Conservation (phyloP, 2,113 vertebrate genomes). For the Nyctereutes procyonoides region DNA sequence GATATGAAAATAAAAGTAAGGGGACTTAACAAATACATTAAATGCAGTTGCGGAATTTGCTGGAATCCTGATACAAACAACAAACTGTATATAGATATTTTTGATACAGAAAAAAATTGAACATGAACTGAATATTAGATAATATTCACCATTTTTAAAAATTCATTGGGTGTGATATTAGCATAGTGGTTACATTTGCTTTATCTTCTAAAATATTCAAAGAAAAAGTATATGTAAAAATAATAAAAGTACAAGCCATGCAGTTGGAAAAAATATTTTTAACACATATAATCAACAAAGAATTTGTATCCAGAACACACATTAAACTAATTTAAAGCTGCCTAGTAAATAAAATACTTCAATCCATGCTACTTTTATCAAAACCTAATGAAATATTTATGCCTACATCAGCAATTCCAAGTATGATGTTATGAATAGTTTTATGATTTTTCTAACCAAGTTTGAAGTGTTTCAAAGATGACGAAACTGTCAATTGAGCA, state of each 20-base stretch:
- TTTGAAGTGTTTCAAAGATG: constrained; percentile 6
- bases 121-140: background rate
- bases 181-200: background rate
- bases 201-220: background rate
- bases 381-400: background rate
- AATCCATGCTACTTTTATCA: background rate
- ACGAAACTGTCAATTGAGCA: background rate
- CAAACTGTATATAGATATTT: background rate
- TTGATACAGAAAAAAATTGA: constrained; percentile 29
- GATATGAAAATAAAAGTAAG: background rate
- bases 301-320: background rate
- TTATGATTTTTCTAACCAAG: constrained; percentile 23
- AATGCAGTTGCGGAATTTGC: background rate
- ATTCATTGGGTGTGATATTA: background rate
- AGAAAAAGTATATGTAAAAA: background rate
- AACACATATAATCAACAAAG: background rate
- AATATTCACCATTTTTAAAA: background rate
- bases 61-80: constrained; percentile 5
- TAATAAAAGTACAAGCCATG: background rate
- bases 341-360: background rate
- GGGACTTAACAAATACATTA: background rate
- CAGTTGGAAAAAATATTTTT: background rate
- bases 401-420: background rate
- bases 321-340: background rate
- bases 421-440: background rate